Percentiles rank a stretch among this genome's conserved stretches.
These are phyloP conservation scores for Bombus affinis DNA, from an alignment of 1,140 invertebrate genomes.

Conservation along the genomic window DNA sequence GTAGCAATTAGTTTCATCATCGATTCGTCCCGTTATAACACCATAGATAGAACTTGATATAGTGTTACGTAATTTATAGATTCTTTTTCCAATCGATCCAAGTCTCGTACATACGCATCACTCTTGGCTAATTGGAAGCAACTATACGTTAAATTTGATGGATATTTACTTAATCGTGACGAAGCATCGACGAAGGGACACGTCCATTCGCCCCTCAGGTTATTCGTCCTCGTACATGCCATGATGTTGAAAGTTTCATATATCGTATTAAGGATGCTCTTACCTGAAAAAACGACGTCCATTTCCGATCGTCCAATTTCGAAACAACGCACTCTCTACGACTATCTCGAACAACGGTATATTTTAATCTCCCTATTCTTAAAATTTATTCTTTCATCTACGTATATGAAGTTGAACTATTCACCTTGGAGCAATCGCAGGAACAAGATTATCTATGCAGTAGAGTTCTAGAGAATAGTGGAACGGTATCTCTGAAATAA, in stretches of 20 bases:
- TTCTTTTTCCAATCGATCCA: slow-evolving; percentile 19
- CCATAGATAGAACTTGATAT: not conserved
- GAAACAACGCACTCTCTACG: not conserved
- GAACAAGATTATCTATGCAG: not conserved
- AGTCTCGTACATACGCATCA: slow-evolving; percentile 5
- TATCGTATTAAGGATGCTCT: not conserved
- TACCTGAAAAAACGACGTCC: not conserved
- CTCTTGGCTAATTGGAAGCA: slow-evolving; percentile 37
- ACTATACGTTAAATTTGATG: slow-evolving; percentile 15
- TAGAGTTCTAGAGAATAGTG: too few species aligned
- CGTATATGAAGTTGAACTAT: too few species aligned
- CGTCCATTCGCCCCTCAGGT: not conserved
- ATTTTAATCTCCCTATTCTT: not conserved
- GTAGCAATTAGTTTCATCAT: not conserved
- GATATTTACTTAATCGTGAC: slow-evolving; percentile 33
- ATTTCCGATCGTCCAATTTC: not conserved
- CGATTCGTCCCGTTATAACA: not conserved
- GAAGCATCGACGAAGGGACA: not conserved
- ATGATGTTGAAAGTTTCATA: not conserved
- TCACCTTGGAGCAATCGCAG: not conserved
- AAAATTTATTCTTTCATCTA: not conserved
- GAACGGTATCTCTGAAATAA: not conserved
- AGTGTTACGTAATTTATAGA: slow-evolving; percentile 23
- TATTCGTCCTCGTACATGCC: too few species aligned
- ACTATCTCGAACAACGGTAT: too few species aligned